These are phyloP conservation scores for Gymnosoma rotundatum DNA, from an alignment of 2,888 invertebrate genomes.

Conservation along the genomic window DNA sequence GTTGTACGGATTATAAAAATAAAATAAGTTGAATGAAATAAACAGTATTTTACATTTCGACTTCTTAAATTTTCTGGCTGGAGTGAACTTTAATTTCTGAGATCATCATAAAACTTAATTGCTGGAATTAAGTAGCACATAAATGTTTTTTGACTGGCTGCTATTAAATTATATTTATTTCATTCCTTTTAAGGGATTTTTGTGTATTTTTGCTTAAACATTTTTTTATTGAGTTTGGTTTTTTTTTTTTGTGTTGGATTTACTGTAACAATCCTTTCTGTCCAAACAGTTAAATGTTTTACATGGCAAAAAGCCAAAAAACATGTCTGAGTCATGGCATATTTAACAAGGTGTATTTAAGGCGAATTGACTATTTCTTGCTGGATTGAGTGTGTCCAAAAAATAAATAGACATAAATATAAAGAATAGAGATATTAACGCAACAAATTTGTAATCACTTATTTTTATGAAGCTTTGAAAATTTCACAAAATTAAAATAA, in stretches of 20 bases:
- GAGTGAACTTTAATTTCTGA: conserved; percentile 77
- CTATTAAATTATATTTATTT: conserved; percentile 24
- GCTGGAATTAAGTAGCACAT: conserved; percentile 76
- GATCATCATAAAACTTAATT: conserved; percentile 80
- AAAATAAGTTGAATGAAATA: conserved; percentile 70
- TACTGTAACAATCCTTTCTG: conserved; percentile 7
- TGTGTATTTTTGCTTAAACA: conserved; percentile 25
- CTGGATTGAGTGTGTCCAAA: too few relatives aligned
- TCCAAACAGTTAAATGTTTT: too few relatives aligned
- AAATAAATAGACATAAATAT: too few relatives aligned
- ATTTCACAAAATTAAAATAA: too few relatives aligned
- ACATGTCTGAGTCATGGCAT: too few relatives aligned
- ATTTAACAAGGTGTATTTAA: too few relatives aligned
- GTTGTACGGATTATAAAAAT: neutral
- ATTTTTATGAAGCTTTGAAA: too few relatives aligned
- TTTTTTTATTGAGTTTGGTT: too few relatives aligned
- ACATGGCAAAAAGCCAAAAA: too few relatives aligned
- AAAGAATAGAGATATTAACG: too few relatives aligned
- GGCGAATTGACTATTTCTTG: too few relatives aligned
- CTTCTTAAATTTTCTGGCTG: conserved; percentile 35
- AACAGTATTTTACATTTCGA: conserved; percentile 76
- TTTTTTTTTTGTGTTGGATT: neutral
- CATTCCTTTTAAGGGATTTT: conserved; percentile 6
- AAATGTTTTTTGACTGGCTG: conserved; percentile 43
- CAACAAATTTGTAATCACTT: too few relatives aligned